phyloP scores from a whole-genome alignment of 1,140 invertebrate genomes.

The Zaprionus inermis region DNA sequence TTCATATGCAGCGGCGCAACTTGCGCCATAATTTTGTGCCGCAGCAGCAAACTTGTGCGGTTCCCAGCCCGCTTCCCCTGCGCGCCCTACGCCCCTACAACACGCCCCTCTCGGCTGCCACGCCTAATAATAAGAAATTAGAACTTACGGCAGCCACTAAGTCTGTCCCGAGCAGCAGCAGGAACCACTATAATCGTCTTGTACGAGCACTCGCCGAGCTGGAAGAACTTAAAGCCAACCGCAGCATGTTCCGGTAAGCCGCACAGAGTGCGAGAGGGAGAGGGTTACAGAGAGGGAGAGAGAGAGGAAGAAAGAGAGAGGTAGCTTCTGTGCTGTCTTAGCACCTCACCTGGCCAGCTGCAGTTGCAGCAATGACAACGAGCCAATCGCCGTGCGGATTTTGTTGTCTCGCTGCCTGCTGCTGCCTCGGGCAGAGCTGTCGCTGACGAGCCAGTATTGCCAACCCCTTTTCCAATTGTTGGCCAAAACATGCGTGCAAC shows the following conservation, averaged over 20 bases:
- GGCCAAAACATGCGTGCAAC: conserved; percentile 2
- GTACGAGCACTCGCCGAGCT: conserved; percentile 28
- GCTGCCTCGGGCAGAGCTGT: conserved; percentile 7
- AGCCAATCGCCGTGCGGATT: conserved; percentile 26
- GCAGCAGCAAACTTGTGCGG: conserved; percentile 76
- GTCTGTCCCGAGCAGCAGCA: conserved; percentile 67
- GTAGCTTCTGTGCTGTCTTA: conserved; percentile 39
- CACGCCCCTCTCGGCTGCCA: conserved; percentile 52
- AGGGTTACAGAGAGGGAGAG: conserved; percentile 3
- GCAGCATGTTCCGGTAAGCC: conserved; percentile 51
- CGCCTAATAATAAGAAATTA: conserved; percentile 82
- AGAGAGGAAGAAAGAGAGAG: not conserved
- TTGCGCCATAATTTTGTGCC: conserved; percentile 80
- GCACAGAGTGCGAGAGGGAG: conserved; percentile 21
- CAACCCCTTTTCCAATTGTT: not conserved
- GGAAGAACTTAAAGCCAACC: conserved; percentile 70
- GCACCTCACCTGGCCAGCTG: conserved; percentile 34
- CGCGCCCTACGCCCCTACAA: not conserved
- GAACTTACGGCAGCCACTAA: conserved; percentile 82
- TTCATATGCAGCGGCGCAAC: conserved; percentile 75
- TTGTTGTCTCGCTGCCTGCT: conserved; percentile 10
- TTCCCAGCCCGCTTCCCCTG: conserved; percentile 1
- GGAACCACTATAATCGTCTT: conserved; percentile 68
- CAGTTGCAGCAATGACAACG: conserved; percentile 20
- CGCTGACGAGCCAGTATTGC: not conserved